Evolutionary conservation across 2,113 vertebrate genomes (phyloP).

Genomic region (Daubentonia madagascariensis): DNA sequence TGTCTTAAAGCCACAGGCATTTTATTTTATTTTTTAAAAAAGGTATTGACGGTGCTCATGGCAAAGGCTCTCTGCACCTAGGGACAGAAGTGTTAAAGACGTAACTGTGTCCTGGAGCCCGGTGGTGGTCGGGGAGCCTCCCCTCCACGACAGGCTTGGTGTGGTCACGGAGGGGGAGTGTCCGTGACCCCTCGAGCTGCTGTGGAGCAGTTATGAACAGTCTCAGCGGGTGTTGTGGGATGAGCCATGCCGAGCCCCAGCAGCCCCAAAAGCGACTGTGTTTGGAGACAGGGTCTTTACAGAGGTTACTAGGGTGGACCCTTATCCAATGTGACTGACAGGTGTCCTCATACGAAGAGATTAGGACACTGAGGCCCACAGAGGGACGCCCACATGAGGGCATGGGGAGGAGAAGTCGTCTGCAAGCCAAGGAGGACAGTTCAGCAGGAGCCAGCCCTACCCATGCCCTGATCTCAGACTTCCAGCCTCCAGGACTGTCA

Average conservation of each 20-base stretch:
- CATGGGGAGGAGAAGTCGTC: background rate
- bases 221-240: accelerated
- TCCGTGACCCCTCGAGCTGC: accelerated
- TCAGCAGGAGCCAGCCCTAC: background rate
- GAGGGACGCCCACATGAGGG: background rate
- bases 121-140: accelerated
- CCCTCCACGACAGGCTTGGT: background rate
- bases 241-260: background rate
- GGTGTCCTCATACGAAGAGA: background rate
- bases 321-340: background rate
- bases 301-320: background rate
- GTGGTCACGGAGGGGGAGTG: background rate
- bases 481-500: background rate
- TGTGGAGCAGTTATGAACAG: too few relatives aligned
- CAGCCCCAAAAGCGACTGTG: background rate
- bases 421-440: too few relatives aligned
- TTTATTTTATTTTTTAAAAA: background rate
- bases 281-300: background rate
- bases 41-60: accelerated
- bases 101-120: accelerated
- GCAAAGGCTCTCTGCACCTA: accelerated
- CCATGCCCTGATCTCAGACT: accelerated
- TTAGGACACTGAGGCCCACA: accelerated
- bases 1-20: background rate
- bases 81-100: background rate